Base-by-base conservation (phyloP, 2,113 vertebrate genomes). In the Addax nasomaculatus region DNA sequence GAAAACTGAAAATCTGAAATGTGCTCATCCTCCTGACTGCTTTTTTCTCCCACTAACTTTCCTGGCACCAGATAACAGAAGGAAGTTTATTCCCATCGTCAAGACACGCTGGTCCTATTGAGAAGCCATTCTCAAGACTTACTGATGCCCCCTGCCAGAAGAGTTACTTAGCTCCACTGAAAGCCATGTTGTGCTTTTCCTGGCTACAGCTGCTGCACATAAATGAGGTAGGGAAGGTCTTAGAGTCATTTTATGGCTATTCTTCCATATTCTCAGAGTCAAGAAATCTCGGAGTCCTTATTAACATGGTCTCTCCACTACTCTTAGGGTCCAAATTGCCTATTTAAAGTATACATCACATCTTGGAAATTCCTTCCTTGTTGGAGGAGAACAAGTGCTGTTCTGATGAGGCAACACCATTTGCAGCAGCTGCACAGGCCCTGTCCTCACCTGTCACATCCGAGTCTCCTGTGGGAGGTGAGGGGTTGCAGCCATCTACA, bases 1-100 rank as follows among this genome's bases (percentile, higher is more conserved):
- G n/a, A 36, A 62, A 96, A 80, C 17, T 87, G 87, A 93, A 80
- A 85, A 70, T 93, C 67, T 85, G 89, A 89, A 76, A 79, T 62
- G 29, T 55, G 33, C 15, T 93, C 55, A 47, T 86, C 23, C 15
- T 96, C 49, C 78, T 51, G 58, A 55, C 83, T 76, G 25, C 36
- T 92, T 93, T 43, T 88, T 47, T 80, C 17, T 55, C 76, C 29
- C 83, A 79, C 81, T 78, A 49, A 94, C 47, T 96, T 96, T 16
- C 47, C 49, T 90, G 80, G 62, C 49, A 64, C 17, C 36, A 4
- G 36, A 70, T 90, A 89, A 36, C 36, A 70, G 60, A 79, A 92
- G 70, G n/a, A 70, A 47, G 49, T 89, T 92, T 88, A 49, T 85
- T 90, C 55, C 67, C 49, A 43, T 87, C 47, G 55, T 78, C 29